phyloP scores from a whole-genome alignment of 2,797 vertebrate species.

The Takifugu rubripes region DNA sequence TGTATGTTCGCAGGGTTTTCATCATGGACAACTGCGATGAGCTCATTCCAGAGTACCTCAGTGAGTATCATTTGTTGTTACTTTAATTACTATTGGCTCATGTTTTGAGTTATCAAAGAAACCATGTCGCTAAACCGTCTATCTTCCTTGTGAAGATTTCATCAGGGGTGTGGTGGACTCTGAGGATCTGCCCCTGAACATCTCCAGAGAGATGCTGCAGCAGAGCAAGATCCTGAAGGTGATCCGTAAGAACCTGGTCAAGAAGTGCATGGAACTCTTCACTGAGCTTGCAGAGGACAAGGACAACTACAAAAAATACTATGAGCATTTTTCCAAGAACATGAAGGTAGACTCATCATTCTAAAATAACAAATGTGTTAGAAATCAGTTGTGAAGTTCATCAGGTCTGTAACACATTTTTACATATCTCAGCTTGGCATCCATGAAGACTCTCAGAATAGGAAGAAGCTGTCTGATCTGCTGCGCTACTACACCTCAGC shows the following conservation, averaged over 20 bases:
- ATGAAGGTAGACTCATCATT: slow-evolving; percentile 78
- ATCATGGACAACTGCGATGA: slow-evolving; percentile 99
- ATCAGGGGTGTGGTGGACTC: slow-evolving; percentile 94
- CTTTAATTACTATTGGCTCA: no score
- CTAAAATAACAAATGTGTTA: no score
- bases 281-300: slow-evolving; percentile 87
- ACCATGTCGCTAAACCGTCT: slow-evolving; percentile 2
- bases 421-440: slow-evolving; percentile 91
- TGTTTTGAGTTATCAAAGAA: no score
- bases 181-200: slow-evolving; percentile 91
- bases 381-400: slow-evolving; percentile 62
- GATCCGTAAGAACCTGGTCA: slow-evolving; percentile 95
- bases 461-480: slow-evolving; percentile 88
- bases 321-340: slow-evolving; percentile 93
- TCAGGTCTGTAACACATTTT: slow-evolving; percentile 66
- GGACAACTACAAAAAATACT: slow-evolving; percentile 92
- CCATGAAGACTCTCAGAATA: slow-evolving; percentile 90
- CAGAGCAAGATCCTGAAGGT: slow-evolving; percentile 98
- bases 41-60: slow-evolving; percentile 93
- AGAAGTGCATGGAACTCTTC: slow-evolving; percentile 95
- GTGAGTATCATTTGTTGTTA: slow-evolving; percentile 72
- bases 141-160: slow-evolving; percentile 75
- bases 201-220: slow-evolving; percentile 97
- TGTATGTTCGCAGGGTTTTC: slow-evolving; percentile 94
- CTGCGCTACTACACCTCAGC: slow-evolving; percentile 89